Evolutionary conservation across 1,140 invertebrate species (phyloP), one percentile per base, ranked within the genome.

Genomic region (Caenorhabditis briggsae): DNA sequence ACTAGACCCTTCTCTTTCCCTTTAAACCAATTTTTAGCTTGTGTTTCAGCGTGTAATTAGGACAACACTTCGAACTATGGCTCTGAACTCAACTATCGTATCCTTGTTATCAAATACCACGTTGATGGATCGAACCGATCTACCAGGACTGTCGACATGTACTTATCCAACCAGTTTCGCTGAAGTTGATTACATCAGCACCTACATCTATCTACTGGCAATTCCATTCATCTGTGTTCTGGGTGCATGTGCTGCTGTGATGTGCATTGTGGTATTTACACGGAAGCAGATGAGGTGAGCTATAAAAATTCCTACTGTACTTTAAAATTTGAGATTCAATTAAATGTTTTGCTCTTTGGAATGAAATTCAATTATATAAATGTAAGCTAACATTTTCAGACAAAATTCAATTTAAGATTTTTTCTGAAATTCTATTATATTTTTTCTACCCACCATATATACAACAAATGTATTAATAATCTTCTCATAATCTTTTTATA

Each of bases 221-320:
- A 83, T 88, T 25, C 87, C 87, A 41, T 74, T 48, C 16, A 83
- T 86, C 1, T 86, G 84, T 84, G 70, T 83, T 16, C 74, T 87
- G 46, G 88, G 88, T 33, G 33, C 87, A 0, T 16, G 88, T 16
- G 90, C 88, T 48, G 90, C 90, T 33, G 43, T 89, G 1, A 87
- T 91, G 46, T 91, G 90, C 48, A 87, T 91, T 18, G 65, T 91
- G 56, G 89, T 91, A 14, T 91, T 91, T 82, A 91, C 91, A 1
- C 74, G 91, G 18, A 88, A 82, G 46, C 91, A 91, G 56, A 91
- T 91, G 90, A 87, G 90, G 48, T 86, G 1, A n/a, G 64, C 56
- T 14, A 14, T 85, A 20, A 8, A n/a, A 41, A 64, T 14, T n/a
- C 11, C 65, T 33, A 25, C 50, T 53, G 50, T 53, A 16, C 16